Evolutionary conservation across 2,888 invertebrate genomes (phyloP).

Genomic region (Meghimatium bilineatum): DNA sequence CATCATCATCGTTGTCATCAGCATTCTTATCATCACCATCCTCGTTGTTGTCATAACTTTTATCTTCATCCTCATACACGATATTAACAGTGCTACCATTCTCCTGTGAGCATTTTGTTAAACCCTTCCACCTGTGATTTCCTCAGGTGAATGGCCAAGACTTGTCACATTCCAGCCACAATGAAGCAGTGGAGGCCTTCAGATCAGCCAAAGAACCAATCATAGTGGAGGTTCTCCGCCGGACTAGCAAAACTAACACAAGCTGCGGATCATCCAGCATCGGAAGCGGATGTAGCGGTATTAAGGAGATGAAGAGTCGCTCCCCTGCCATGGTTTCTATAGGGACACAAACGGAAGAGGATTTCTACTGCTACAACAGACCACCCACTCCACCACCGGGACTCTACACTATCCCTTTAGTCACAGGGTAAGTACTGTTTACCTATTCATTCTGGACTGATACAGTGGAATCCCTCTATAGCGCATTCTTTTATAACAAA

Average conservation of each 20-base stretch:
- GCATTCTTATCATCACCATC: background rate
- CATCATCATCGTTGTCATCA: background rate
- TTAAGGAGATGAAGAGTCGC: slow-evolving; percentile 50
- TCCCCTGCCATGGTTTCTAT: slow-evolving; percentile 73
- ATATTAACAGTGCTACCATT: background rate
- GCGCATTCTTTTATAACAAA: no score
- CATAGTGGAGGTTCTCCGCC: slow-evolving; percentile 75
- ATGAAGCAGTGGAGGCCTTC: slow-evolving; percentile 77
- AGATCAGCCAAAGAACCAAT: slow-evolving; percentile 76
- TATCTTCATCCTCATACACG: background rate
- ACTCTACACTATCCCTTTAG: slow-evolving; percentile 61
- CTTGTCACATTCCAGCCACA: slow-evolving; percentile 74
- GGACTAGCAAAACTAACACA: slow-evolving; percentile 59
- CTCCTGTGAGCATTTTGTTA: background rate
- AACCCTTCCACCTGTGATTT: background rate
- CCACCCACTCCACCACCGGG: slow-evolving; percentile 71
- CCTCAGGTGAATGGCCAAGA: slow-evolving; percentile 77
- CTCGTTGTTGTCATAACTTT: background rate
- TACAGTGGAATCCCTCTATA: no score
- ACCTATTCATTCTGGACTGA: no score
- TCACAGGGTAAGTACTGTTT: slow-evolving; percentile 65
- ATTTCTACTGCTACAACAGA: slow-evolving; percentile 69
- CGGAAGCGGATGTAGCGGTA: slow-evolving; percentile 3
- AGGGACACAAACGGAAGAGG: slow-evolving; percentile 75
- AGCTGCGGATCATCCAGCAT: background rate